These are phyloP conservation scores for Hypomecis punctinalis DNA, from an alignment of 2,888 invertebrate species.

Conservation along the genomic window DNA sequence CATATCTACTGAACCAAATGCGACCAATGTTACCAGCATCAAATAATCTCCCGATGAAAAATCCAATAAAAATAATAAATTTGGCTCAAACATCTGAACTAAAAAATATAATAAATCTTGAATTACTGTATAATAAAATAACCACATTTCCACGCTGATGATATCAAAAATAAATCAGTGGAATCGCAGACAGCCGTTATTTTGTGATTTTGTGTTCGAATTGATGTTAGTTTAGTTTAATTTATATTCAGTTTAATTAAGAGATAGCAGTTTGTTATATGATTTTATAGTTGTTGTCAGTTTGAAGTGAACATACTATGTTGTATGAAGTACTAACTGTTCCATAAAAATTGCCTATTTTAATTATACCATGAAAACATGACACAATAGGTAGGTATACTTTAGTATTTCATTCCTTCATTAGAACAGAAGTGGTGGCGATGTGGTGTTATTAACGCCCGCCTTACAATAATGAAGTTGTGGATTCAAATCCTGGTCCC, in stretches of 20 bases:
- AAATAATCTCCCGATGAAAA: conserved; percentile 22
- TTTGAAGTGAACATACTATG: too few relatives aligned
- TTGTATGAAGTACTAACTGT: too few relatives aligned
- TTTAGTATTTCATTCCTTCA: too few relatives aligned
- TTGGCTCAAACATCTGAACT: conserved; percentile 68
- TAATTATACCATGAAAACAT: too few relatives aligned
- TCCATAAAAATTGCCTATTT: too few relatives aligned
- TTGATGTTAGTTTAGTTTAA: not conserved
- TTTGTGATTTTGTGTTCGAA: conserved; percentile 8
- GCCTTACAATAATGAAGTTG: too few relatives aligned
- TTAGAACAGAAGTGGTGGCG: too few relatives aligned
- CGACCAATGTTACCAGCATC: conserved; percentile 20
- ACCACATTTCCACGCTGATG: conserved; percentile 50
- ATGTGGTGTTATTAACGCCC: too few relatives aligned
- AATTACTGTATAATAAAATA: conserved; percentile 64
- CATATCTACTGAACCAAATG: conserved; percentile 14
- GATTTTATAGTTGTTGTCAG: too few relatives aligned
- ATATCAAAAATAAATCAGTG: conserved; percentile 24
- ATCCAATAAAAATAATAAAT: conserved; percentile 35
- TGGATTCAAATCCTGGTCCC: too few relatives aligned
- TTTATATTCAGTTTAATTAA: not conserved
- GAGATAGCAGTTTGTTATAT: not conserved
- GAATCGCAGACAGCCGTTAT: conserved; percentile 9
- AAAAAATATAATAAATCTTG: conserved; percentile 66
- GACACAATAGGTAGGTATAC: too few relatives aligned